Conservation (phyloP, 2,888 invertebrate species). For the Melieria picta region DNA sequence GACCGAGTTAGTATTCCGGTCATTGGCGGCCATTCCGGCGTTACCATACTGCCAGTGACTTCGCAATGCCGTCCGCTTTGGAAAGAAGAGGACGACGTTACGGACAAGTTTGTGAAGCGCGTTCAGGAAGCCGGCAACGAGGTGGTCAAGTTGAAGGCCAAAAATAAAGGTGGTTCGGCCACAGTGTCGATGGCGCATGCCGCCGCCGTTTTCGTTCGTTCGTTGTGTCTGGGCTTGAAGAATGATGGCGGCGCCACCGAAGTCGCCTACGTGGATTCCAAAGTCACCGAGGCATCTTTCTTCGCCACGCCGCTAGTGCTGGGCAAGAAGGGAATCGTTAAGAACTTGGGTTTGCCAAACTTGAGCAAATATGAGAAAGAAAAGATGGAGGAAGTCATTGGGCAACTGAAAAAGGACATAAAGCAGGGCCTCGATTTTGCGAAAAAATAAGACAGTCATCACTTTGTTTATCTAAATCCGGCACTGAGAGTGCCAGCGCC, state of each 20-base stretch:
- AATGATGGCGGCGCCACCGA: constrained; percentile 97
- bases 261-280: constrained; percentile 89
- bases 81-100: constrained; percentile 79
- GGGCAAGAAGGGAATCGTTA: constrained; percentile 74
- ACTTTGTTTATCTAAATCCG: too few species aligned
- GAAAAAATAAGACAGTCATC: constrained; percentile 69
- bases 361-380: constrained; percentile 80
- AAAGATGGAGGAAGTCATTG: constrained; percentile 85
- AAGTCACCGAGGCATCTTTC: constrained; percentile 82
- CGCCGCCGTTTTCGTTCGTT: constrained; percentile 85
- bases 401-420: constrained; percentile 89
- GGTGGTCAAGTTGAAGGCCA: constrained; percentile 85
- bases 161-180: constrained; percentile 93
- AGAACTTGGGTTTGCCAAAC: constrained; percentile 88
- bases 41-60: constrained; percentile 94
- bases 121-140: constrained; percentile 98
- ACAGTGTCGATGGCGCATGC: constrained; percentile 98
- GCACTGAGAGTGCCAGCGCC: too few species aligned
- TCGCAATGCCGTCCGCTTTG: constrained; percentile 87
- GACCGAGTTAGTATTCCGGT: constrained; percentile 84
- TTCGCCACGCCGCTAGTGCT: constrained; percentile 91
- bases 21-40: constrained; percentile 96
- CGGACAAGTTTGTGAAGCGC: constrained; percentile 81
- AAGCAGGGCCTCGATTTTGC: constrained; percentile 89
- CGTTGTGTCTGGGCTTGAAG: constrained; percentile 81